Percentiles rank a stretch among this genome's conserved stretches.
Conservation (phyloP, 2,888 invertebrate genomes). For the Beris morrisii region DNA sequence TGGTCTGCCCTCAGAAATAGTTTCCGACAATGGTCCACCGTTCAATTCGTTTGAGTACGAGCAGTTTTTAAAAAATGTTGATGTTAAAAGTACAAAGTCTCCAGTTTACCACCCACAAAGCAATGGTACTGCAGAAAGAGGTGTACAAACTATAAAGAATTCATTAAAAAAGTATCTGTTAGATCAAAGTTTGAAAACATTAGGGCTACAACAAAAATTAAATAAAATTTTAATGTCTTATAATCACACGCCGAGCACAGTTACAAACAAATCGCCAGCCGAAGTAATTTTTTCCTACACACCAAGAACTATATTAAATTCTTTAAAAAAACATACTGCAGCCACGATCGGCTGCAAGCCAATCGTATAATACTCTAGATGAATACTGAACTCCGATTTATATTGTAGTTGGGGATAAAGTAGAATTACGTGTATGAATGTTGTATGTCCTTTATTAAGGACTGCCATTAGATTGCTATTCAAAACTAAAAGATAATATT, state of each 20-base stretch:
- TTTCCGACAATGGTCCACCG: constrained; percentile 36
- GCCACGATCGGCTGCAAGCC: too few species aligned
- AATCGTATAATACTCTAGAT: too few species aligned
- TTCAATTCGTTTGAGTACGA: constrained; percentile 30
- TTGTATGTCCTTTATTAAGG: too few species aligned
- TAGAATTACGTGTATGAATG: too few species aligned
- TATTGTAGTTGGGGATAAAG: too few species aligned
- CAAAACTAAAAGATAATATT: too few species aligned
- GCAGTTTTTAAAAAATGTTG: constrained; percentile 34
- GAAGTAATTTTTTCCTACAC: constrained; percentile 5
- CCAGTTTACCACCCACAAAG: constrained; percentile 38
- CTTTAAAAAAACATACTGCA: too few species aligned
- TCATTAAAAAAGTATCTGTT: constrained; percentile 38
- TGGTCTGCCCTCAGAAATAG: constrained; percentile 32
- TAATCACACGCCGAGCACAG: background rate
- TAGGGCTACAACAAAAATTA: background rate
- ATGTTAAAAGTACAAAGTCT: constrained; percentile 37
- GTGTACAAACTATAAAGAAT: constrained; percentile 41
- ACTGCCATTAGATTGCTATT: too few species aligned
- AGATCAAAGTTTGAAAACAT: background rate
- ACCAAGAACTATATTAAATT: constrained; percentile 5
- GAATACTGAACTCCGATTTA: too few species aligned
- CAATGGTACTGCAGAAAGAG: constrained; percentile 42
- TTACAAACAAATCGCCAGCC: background rate
- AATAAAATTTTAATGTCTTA: background rate